Base-by-base conservation (phyloP, 2,113 vertebrate species). In the Solea solea region DNA sequence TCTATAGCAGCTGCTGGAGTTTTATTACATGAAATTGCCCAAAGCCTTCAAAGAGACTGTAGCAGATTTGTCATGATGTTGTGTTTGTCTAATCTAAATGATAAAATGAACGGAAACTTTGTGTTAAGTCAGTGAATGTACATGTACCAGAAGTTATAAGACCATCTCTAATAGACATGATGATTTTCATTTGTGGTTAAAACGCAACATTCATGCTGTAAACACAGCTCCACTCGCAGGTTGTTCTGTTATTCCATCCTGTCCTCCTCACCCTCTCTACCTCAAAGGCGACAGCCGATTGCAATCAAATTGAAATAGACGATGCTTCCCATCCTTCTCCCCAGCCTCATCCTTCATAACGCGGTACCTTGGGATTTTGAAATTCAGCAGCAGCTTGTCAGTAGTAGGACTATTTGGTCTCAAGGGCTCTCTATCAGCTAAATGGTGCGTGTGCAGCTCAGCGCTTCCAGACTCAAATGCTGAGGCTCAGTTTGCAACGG, bases 341-440 rank as follows among this genome's bases (percentile, higher is more conserved):
- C 41, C 39, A 1, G 48, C 52, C 61, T 72, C 48, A 34, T 52
- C 28, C 61, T 53, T 74, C 76, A 61, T 82, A 72, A 42, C 56
- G 40, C 45, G 8, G 42, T 15, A 53, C 61, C 62, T 60, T 12
- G 62, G 70, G 75, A 80, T 63, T 82, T 74, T 74, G 72, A 82
- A 71, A 85, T 68, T 73, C 64, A 76, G 80, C 83, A 64, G 68
- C 67, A 76, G 80, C 65, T 70, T 72, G 66, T 66, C 63, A 54
- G 71, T 77, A 55, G 57, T 48, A 50, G 70, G 62, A 25, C 69
- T 46, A 55, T 71, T 74, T 66, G 65, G 61, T 80, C 85, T 75
- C 76, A 1, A 39, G 76, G 82, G 79, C 70, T 80, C 71, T 64
- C 59, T 69, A 64, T 82, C 73, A 75, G 76, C 70, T 85, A 76